These are phyloP conservation scores for Halictus ligatus DNA, from an alignment of 2,888 invertebrate genomes.

Conservation along the genomic window DNA sequence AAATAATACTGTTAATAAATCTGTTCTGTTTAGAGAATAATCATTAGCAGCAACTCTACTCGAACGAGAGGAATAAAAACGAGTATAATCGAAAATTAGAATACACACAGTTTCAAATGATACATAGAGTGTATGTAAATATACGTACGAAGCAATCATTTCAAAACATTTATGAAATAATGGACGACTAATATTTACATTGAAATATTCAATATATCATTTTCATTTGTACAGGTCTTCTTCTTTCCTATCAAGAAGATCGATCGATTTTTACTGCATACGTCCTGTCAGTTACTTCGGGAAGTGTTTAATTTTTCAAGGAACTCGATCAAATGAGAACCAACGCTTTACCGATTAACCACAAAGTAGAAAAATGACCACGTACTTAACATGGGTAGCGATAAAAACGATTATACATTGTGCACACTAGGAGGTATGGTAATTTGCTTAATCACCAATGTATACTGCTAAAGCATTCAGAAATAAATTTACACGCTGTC, in stretches of 20 bases:
- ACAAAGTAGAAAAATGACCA: background rate
- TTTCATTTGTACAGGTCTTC: background rate
- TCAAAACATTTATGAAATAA: conserved; percentile 28
- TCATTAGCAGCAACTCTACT: conserved; percentile 29
- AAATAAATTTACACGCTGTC: conserved; percentile 29
- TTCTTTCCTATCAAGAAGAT: conserved; percentile 1
- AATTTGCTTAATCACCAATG: conserved; percentile 15
- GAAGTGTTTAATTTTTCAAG: background rate
- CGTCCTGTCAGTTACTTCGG: background rate
- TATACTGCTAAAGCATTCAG: conserved; percentile 27
- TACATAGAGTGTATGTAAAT: conserved; percentile 24
- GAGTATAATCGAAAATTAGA: conserved; percentile 33
- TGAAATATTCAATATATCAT: background rate
- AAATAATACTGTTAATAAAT: background rate
- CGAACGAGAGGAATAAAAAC: conserved; percentile 19
- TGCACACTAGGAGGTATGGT: background rate
- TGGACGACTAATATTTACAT: conserved; percentile 54
- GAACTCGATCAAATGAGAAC: background rate
- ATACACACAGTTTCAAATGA: conserved; percentile 39
- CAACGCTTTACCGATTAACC: background rate
- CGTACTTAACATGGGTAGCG: background rate
- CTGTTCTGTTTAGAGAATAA: background rate
- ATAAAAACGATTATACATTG: background rate
- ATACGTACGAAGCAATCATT: conserved; percentile 23
- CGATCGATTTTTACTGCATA: conserved; percentile 15